Conservation (phyloP, 2,888 invertebrate species). For the Hipparchia sbordonii region DNA sequence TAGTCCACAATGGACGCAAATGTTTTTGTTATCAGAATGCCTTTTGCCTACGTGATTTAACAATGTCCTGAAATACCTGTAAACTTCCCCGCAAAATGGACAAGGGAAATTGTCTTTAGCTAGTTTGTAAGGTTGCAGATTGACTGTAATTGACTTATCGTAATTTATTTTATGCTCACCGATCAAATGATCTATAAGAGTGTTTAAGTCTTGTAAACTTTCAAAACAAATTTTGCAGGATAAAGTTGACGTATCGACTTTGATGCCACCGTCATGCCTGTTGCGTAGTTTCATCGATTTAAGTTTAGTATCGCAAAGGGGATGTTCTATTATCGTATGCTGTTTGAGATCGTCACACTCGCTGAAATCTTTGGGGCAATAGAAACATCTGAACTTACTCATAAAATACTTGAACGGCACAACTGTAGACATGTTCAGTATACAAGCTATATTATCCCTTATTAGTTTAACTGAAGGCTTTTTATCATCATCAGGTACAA, state of each 20-base stretch:
- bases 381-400: constrained; percentile 68
- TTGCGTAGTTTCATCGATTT: constrained; percentile 62
- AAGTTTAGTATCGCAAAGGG: constrained; percentile 59
- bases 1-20: constrained; percentile 64
- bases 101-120: constrained; percentile 60
- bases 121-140: constrained; percentile 58
- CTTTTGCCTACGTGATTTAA: constrained; percentile 58
- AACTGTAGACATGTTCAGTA: constrained; percentile 67
- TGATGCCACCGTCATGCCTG: constrained; percentile 62
- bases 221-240: constrained; percentile 61
- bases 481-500: constrained; percentile 48
- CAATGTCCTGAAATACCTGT: constrained; percentile 59
- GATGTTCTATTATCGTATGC: constrained; percentile 62
- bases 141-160: constrained; percentile 51
- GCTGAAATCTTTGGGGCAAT: constrained; percentile 65
- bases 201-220: constrained; percentile 50
- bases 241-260: constrained; percentile 61
- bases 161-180: constrained; percentile 54
- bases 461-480: constrained; percentile 55
- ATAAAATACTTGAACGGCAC: constrained; percentile 69
- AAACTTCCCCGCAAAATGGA: constrained; percentile 57
- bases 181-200: constrained; percentile 55
- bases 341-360: constrained; percentile 61
- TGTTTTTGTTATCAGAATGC: constrained; percentile 61
- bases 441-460: constrained; percentile 57